Base-by-base conservation (phyloP, 2,113 vertebrate species). In the Todiramphus saurophagus region DNA sequence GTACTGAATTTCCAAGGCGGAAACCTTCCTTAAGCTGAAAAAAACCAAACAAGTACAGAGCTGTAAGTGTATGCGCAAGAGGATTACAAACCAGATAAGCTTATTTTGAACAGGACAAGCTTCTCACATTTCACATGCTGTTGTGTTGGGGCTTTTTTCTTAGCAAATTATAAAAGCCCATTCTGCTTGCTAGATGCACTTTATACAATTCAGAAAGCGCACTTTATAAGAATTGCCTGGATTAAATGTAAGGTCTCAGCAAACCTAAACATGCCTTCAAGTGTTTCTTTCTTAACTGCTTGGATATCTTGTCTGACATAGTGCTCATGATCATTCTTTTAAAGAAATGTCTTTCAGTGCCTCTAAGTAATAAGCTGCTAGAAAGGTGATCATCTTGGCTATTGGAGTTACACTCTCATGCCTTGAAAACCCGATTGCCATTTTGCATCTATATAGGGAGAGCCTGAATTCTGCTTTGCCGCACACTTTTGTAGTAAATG, bases 321-420 rank as follows among this genome's bases (percentile, higher is more conserved):
- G 41, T 51, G 60, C 19, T 66, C 62, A 50, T 33, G 69, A 73
- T 12, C 14, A 39, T 66, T 95, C 62, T 23, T 93, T 93, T 83
- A 92, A 60, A 89, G 77, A 95, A 92, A 55, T 60, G 46, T 92
- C 90, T 80, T 85, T 83, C 43, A 35, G 19, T 64, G 43, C 86
- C n/a, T 51, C 48, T 80, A 72, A 83, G 87, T 69, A 94, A 94
- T 84, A 95, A 95, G 39, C 70, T 59, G 9, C 80, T 48, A 90
- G 73, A 96, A 96, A 95, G 53, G 31, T 67, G 95, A 91, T 93
- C 84, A 89, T 31, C 50, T 66, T 60, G n/a, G 68, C 17, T 89
- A 35, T 58, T 50, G 46, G 35, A 78, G 68, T 94, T 94, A 67
- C 5, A 46, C 63, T 80, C 67, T 31, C 25, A 17, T 27, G 37